Conservation (phyloP, 2,797 vertebrate genomes). For the Hozukius guyotensis region DNA sequence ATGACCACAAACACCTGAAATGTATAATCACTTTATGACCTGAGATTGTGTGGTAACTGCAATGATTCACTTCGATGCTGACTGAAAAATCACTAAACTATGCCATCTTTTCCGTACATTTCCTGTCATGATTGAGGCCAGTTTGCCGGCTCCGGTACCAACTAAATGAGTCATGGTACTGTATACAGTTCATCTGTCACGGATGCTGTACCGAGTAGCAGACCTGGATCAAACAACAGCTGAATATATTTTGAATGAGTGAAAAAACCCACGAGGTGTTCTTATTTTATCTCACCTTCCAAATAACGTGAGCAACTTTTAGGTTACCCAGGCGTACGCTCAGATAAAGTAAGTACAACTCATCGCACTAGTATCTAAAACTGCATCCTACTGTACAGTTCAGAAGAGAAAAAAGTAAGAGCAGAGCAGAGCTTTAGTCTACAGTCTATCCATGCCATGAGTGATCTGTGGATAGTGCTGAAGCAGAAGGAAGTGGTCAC, state of each 20-base stretch:
- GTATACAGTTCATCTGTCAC: not conserved
- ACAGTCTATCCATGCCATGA: conserved; percentile 53
- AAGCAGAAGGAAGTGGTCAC: conserved; percentile 53
- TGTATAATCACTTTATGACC: too few relatives aligned
- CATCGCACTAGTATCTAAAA: not conserved
- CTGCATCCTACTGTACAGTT: not conserved
- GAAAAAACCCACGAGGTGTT: not conserved
- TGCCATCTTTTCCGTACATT: too few relatives aligned
- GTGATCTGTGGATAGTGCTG: conserved; percentile 45
- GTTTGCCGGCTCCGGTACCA: not conserved
- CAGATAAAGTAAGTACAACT: not conserved
- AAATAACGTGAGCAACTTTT: not conserved
- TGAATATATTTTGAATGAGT: not conserved
- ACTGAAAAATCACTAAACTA: not conserved
- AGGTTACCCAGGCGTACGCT: not conserved
- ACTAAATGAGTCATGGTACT: not conserved
- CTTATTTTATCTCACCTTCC: not conserved
- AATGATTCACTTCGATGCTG: not conserved
- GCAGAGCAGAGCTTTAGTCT: conserved; percentile 40
- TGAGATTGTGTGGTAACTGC: not conserved
- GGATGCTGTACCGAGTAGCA: not conserved
- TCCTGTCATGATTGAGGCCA: not conserved
- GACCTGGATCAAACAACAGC: conserved; percentile 4
- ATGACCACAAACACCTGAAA: not conserved
- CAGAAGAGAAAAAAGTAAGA: conserved; percentile 25